These are phyloP conservation scores for Amblyopsis rosae DNA, from an alignment of 2,113 vertebrate genomes.

Conservation along the genomic window DNA sequence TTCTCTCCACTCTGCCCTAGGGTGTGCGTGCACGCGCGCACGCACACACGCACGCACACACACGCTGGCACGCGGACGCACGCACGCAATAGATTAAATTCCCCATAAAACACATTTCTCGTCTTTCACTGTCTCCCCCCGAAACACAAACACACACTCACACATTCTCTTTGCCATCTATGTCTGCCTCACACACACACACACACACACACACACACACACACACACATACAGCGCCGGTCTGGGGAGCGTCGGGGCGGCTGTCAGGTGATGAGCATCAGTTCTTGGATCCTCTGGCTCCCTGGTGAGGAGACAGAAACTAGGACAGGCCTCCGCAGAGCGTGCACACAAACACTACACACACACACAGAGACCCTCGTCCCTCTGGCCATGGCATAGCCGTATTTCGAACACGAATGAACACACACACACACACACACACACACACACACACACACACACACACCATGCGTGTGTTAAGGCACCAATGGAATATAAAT, in stretches of 20 bases:
- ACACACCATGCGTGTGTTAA: constrained; percentile 5
- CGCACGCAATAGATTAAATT: constrained; percentile 45
- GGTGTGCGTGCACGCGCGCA: neutral
- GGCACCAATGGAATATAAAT: too few species aligned
- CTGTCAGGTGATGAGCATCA: constrained; percentile 84
- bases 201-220: constrained; percentile 31
- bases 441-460: constrained; percentile 17
- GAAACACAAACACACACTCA: constrained; percentile 21
- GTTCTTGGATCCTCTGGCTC: constrained; percentile 79
- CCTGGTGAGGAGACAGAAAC: constrained; percentile 78
- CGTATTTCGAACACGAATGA: constrained; percentile 60
- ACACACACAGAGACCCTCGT: constrained; percentile 34
- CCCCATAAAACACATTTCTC: neutral
- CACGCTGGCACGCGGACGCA: neutral
- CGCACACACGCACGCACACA: constrained; percentile 1
- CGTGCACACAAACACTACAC: constrained; percentile 29
- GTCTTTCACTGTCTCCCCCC: constrained; percentile 32
- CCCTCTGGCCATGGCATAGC: constrained; percentile 72
- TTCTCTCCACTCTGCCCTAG: constrained; percentile 45
- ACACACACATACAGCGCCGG: constrained; percentile 36
- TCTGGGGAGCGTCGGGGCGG: constrained; percentile 70
- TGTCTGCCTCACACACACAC: constrained; percentile 10
- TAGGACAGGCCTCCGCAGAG: constrained; percentile 83
- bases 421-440: constrained; percentile 39
- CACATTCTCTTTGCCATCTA: neutral